Evolutionary conservation across 2,888 invertebrate genomes (phyloP).

Genomic region (Notodonta dromedarius): DNA sequence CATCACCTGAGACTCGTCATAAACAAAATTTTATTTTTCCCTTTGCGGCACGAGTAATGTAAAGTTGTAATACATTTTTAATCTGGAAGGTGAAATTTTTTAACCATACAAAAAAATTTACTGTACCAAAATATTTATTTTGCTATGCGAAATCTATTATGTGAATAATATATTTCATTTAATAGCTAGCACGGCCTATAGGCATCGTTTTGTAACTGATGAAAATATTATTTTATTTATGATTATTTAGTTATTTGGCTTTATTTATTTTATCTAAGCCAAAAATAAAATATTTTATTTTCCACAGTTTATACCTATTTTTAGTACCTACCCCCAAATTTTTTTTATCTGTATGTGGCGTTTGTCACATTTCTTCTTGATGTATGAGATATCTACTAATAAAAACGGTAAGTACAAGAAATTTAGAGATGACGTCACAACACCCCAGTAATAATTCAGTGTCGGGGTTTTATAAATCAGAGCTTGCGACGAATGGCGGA

Average conservation of each 20-base stretch:
- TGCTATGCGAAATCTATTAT: no score
- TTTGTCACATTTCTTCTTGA: neutral
- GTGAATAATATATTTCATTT: no score
- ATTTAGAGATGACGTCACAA: neutral
- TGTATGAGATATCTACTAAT: neutral
- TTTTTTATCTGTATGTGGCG: neutral
- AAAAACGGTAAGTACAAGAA: neutral
- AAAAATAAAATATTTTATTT: no score
- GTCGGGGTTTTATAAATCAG: slow-evolving; percentile 4
- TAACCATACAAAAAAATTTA: no score
- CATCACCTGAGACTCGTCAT: slow-evolving; percentile 26
- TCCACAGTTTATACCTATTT: neutral
- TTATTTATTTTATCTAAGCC: no score
- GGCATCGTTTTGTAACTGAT: no score
- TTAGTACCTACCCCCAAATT: neutral
- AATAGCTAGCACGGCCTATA: no score
- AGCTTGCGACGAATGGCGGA: slow-evolving; percentile 3
- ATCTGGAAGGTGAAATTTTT: no score
- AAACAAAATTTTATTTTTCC: slow-evolving; percentile 38
- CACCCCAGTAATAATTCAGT: slow-evolving; percentile 3
- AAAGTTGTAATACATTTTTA: no score
- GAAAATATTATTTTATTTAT: no score
- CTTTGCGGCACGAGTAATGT: slow-evolving; percentile 8
- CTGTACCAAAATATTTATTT: no score
- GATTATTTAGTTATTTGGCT: no score